phyloP scores from a whole-genome alignment of 2,797 vertebrate genomes.

The Yasuhikotakia modesta region DNA sequence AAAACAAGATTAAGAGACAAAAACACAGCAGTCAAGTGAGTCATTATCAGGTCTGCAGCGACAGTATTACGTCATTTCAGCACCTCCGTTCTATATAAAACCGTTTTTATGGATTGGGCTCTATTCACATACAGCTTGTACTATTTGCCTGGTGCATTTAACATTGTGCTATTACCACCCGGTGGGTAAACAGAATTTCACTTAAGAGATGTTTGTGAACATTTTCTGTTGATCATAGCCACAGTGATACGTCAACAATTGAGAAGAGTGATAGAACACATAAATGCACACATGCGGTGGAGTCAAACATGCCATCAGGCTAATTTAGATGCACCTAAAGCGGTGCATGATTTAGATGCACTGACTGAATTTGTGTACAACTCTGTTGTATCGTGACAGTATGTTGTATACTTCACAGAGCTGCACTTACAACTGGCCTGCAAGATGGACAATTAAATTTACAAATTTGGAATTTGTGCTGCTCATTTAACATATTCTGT shows the following conservation, averaged over 20 bases:
- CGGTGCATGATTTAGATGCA: no score
- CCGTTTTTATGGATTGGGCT: background rate
- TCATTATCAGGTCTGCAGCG: slow-evolving; percentile 55
- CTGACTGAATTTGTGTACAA: no score
- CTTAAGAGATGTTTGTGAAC: background rate
- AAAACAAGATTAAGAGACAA: slow-evolving; percentile 41
- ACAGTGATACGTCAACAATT: background rate
- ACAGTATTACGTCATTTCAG: background rate
- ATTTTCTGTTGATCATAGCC: background rate
- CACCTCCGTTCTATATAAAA: background rate
- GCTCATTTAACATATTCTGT: no score
- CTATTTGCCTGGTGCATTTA: background rate
- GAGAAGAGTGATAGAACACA: background rate
- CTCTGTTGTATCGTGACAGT: no score
- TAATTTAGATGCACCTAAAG: no score
- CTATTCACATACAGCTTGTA: background rate
- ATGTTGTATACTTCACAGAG: no score
- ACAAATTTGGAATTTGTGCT: background rate
- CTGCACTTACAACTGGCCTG: background rate
- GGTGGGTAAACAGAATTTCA: background rate
- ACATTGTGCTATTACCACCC: background rate
- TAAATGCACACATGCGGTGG: background rate
- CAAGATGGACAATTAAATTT: background rate
- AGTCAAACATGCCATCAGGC: no score
- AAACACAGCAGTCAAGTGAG: slow-evolving; percentile 61